Percentiles rank a stretch among this genome's conserved stretches.
These are phyloP conservation scores for Lordiphosa mommai DNA, from an alignment of 1,140 invertebrate species.

Conservation along the genomic window DNA sequence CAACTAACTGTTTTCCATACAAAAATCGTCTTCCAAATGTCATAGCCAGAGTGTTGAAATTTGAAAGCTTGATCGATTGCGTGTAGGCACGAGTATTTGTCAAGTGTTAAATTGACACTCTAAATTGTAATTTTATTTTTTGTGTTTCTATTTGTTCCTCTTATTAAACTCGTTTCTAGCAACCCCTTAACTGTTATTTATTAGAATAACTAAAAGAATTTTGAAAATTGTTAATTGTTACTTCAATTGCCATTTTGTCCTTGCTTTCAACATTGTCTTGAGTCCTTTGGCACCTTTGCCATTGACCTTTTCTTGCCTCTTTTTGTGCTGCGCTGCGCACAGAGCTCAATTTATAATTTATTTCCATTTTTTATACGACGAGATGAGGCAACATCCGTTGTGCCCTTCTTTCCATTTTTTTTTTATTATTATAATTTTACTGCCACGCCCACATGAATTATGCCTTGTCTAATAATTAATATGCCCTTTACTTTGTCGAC, in stretches of 20 bases:
- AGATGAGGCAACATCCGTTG: conserved; percentile 39
- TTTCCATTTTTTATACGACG: conserved; percentile 29
- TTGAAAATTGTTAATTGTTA: no score
- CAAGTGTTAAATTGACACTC: no score
- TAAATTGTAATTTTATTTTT: no score
- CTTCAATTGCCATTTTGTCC: background rate
- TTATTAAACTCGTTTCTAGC: no score
- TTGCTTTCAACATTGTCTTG: conserved; percentile 11
- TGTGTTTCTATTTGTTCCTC: no score
- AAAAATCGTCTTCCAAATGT: no score
- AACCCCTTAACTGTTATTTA: no score
- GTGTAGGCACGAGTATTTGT: no score
- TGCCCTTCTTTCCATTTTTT: conserved; percentile 20
- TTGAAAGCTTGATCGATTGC: no score
- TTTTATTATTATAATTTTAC: conserved; percentile 50
- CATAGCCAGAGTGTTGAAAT: no score
- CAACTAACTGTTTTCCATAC: no score
- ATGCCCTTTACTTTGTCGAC: conserved; percentile 54
- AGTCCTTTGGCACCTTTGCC: conserved; percentile 38
- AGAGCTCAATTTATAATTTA: conserved; percentile 70
- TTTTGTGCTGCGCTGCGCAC: conserved; percentile 23
- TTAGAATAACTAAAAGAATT: no score
- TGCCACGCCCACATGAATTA: conserved; percentile 58
- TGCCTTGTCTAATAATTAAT: conserved; percentile 73
- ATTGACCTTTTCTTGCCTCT: conserved; percentile 28